Percentiles rank a stretch among this genome's conserved stretches.
Conservation (phyloP, 2,113 vertebrate species). For the Oncorhynchus nerka region DNA sequence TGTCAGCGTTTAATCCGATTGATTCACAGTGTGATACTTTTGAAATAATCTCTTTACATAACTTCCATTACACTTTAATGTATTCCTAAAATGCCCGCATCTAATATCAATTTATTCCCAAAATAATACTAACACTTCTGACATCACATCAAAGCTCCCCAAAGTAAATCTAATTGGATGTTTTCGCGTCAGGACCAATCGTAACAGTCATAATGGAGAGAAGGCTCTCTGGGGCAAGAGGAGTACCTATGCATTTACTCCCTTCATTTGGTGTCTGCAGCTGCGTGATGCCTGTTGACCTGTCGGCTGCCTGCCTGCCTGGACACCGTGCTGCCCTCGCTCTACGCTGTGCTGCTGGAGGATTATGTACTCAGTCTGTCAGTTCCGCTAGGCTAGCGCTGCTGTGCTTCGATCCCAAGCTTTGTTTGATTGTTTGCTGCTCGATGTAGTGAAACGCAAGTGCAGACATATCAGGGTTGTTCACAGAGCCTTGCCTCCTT, state of each 20-base stretch:
- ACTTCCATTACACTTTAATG: not conserved
- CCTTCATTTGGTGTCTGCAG: conserved; percentile 15
- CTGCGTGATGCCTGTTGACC: not conserved
- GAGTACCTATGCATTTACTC: conserved; percentile 16
- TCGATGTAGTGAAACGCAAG: not conserved
- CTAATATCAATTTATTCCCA: too few relatives aligned
- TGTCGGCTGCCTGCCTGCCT: too few relatives aligned
- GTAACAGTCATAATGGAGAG: conserved; percentile 5
- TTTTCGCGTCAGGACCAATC: conserved; percentile 41
- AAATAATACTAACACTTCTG: conserved; percentile 9
- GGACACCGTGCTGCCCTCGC: not conserved
- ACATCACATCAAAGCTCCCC: conserved; percentile 25
- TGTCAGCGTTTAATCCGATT: not conserved
- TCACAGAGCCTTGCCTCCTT: not conserved
- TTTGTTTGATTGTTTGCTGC: conserved; percentile 6
- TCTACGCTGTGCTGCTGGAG: conserved; percentile 45
- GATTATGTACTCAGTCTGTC: conserved; percentile 61
- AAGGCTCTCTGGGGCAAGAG: conserved; percentile 20
- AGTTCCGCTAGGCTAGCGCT: conserved; percentile 30
- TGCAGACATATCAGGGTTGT: not conserved
- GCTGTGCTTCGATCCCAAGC: conserved; percentile 31
- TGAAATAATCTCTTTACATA: not conserved
- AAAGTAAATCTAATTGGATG: conserved; percentile 42
- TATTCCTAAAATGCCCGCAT: not conserved
- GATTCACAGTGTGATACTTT: not conserved